Base-by-base conservation (phyloP, 2,888 invertebrate species). In the Troides oblongomaculatus region DNA sequence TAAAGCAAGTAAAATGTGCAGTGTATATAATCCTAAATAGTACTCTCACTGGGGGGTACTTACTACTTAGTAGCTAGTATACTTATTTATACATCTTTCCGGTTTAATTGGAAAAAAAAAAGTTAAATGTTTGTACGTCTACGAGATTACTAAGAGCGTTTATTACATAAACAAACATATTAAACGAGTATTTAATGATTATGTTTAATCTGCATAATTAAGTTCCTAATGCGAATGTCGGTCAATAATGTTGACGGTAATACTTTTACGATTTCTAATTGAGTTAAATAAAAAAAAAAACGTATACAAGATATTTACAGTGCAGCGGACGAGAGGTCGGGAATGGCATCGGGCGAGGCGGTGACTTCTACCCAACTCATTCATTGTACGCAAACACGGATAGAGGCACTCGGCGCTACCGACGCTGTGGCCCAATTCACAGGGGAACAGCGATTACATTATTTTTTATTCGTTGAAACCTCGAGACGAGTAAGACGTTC, bases 371-470 rank as follows among this genome's bases (percentile, higher is more conserved):
- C 73, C 76, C 72, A 59, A 71, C 74, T 77, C 74, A 77, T 74
- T 77, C 80, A 78, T 81, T 78, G 77, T 77, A 70, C 76, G 69
- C 74, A 74, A 72, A 75, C 73, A 73, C 72, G 70, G 71, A 72
- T 72, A 72, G 72, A 75, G 72, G 73, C 72, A 66, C 69, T 69
- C 64, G 70, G 72, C 73, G 77, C 75, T 75, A 73, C 75, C 73
- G 75, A 65, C 61, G 62, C 57, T 69, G 17, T 74, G 75, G 74
- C 70, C 21, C 64, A 72, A 72, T 59, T 72, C 58, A 75, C 59
- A 71, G 72, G 73, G 69, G 36, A 53, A 67, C 1, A 39, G 69
- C 69, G 65, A 30, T 56, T 68, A 46, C 6, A n/a, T n/a, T 14
- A 46, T 14, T 46, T 14, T 12, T 46, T 14, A 2, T 4, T 12